A percentile compares a stretch with the other conserved stretches of the same genome.
Evolutionary conservation across 2,888 invertebrate genomes (phyloP).

Genomic region (Phlogophora meticulosa): DNA sequence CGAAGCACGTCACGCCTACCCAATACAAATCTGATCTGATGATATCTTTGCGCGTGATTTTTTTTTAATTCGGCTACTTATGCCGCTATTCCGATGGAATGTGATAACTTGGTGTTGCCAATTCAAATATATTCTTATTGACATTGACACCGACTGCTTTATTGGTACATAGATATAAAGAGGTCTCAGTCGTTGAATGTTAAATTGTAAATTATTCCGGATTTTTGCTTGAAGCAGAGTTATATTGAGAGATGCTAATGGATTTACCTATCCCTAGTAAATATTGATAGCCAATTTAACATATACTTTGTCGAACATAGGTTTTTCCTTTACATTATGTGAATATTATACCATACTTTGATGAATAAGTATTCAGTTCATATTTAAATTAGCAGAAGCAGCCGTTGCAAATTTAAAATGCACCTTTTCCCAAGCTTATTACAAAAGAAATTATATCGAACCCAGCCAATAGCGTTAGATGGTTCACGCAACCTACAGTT

Average conservation of each 20-base stretch:
- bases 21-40: constrained; percentile 74
- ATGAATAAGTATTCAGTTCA: constrained; percentile 25
- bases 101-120: constrained; percentile 72
- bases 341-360: constrained; percentile 15
- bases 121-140: constrained; percentile 68
- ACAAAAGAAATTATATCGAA: constrained; percentile 56
- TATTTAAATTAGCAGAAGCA: constrained; percentile 45
- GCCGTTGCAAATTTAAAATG: constrained; percentile 30
- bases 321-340: constrained; percentile 24
- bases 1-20: constrained; percentile 70
- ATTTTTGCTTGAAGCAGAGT: constrained; percentile 49
- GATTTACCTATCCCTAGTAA: constrained; percentile 35
- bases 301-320: constrained; percentile 30
- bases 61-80: constrained; percentile 71
- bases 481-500: constrained; percentile 63
- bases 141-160: constrained; percentile 63
- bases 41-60: constrained; percentile 71
- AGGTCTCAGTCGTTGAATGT: constrained; percentile 57
- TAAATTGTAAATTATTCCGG: constrained; percentile 62
- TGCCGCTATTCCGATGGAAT: constrained; percentile 60
- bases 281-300: constrained; percentile 55
- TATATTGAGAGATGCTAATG: constrained; percentile 48
- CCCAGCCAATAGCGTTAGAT: constrained; percentile 54
- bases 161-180: constrained; percentile 59
- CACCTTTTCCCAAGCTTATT: constrained; percentile 49